Percentiles rank a stretch among this genome's conserved stretches.
Evolutionary conservation across 2,113 vertebrate genomes (phyloP).

Genomic region (Eubucco bourcierii): DNA sequence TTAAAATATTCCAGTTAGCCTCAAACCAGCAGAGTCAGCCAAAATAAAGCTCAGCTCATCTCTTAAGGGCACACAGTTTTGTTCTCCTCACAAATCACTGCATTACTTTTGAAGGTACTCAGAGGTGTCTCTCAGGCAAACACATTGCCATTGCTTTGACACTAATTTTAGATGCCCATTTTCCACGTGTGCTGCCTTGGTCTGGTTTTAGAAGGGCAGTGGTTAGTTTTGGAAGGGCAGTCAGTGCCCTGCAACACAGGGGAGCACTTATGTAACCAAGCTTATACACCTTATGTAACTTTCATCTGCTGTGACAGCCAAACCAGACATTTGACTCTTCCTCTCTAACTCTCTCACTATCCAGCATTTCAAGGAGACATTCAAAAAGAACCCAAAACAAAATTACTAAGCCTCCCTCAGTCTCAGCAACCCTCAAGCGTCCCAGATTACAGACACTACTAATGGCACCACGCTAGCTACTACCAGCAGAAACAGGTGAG

Average conservation of each 20-base stretch:
- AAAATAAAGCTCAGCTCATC: not conserved
- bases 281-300: slow-evolving; percentile 43
- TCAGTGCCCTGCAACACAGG: not conserved
- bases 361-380: not conserved
- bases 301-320: not conserved
- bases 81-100: not conserved
- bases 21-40: no score
- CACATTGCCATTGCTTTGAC: not conserved
- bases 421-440: fast-evolving
- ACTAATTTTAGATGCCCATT: not conserved
- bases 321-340: slow-evolving; percentile 3
- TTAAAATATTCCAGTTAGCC: no score
- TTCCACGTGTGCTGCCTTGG: not conserved
- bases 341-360: not conserved
- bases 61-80: not conserved
- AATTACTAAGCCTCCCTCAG: not conserved
- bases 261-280: slow-evolving; percentile 30
- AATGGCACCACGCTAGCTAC: not conserved
- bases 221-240: slow-evolving; percentile 16
- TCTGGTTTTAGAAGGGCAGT: not conserved
- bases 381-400: not conserved
- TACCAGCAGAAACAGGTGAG: not conserved
- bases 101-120: not conserved
- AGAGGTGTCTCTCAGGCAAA: not conserved
- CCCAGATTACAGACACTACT: not conserved